A percentile compares a stretch with the other conserved stretches of the same genome.
Evolutionary conservation across 2,888 invertebrate genomes (phyloP).

Genomic region (Drosophila lacicola): DNA sequence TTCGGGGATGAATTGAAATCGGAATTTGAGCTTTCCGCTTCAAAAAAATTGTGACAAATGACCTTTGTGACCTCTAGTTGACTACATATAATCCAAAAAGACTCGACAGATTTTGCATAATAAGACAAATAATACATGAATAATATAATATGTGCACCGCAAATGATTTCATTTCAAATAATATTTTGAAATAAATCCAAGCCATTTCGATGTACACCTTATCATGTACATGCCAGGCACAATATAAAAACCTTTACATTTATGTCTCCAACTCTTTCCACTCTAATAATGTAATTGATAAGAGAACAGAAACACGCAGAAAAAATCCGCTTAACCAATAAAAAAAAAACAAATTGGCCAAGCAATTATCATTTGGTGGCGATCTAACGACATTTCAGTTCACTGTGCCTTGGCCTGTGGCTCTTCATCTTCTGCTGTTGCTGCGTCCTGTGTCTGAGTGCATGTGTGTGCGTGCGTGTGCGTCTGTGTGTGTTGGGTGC

Average conservation of each 20-base stretch:
- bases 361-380: conserved; percentile 32
- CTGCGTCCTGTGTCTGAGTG: conserved; percentile 48
- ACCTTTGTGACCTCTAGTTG: too few relatives aligned
- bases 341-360: conserved; percentile 9
- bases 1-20: too few relatives aligned
- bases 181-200: not conserved
- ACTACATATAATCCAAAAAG: too few relatives aligned
- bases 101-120: too few relatives aligned
- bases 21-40: too few relatives aligned
- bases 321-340: conserved; percentile 36
- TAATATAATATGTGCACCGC: not conserved
- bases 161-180: not conserved
- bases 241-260: not conserved
- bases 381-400: conserved; percentile 34
- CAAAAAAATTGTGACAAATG: too few relatives aligned
- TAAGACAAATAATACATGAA: not conserved
- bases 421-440: conserved; percentile 32
- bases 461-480: conserved; percentile 21
- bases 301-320: conserved; percentile 35
- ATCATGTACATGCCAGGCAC: conserved; percentile 6
- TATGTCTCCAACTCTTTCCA: conserved; percentile 1
- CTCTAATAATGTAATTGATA: conserved; percentile 47
- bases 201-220: not conserved
- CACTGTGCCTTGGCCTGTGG: conserved; percentile 41
- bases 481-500: conserved; percentile 6